A percentile compares a stretch with the other conserved stretches of the same genome.
Conservation (phyloP, 2,888 invertebrate species). For the Andrena dorsata region DNA sequence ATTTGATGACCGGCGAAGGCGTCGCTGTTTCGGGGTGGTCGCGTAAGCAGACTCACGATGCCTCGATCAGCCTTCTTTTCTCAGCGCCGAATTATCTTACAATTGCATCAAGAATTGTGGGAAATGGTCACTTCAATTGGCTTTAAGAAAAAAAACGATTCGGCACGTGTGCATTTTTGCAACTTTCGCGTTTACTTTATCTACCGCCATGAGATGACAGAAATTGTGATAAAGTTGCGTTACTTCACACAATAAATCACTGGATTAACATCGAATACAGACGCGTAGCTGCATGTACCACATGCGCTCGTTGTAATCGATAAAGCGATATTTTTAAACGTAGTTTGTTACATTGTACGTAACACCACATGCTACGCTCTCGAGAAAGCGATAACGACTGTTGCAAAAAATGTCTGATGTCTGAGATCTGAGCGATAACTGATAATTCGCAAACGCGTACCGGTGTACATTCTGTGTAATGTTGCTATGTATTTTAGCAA, state of each 20-base stretch:
- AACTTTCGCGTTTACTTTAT: slow-evolving; percentile 25
- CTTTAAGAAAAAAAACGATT: not conserved
- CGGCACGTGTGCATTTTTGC: slow-evolving; percentile 58
- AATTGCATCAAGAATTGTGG: not conserved
- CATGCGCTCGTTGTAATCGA: slow-evolving; percentile 7
- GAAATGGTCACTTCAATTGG: not conserved
- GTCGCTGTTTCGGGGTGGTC: too few relatives aligned
- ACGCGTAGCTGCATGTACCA: slow-evolving; percentile 3
- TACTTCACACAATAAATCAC: not conserved
- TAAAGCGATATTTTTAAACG: slow-evolving; percentile 31
- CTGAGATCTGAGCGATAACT: slow-evolving; percentile 7
- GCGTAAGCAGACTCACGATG: too few relatives aligned
- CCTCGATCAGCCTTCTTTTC: too few relatives aligned
- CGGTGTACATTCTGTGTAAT: not conserved
- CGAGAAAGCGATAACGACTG: slow-evolving; percentile 16
- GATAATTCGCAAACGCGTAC: not conserved
- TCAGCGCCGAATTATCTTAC: too few relatives aligned
- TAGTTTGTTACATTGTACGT: slow-evolving; percentile 34
- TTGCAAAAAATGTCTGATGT: not conserved
- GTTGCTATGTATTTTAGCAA: not conserved
- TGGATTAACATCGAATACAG: not conserved
- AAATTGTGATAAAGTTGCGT: slow-evolving; percentile 26
- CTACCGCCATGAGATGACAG: slow-evolving; percentile 1
- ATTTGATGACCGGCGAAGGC: too few relatives aligned
- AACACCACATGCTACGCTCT: not conserved